A percentile compares a stretch with the other conserved stretches of the same genome.
Conservation (phyloP, 2,888 invertebrate genomes). For the Polyommatus icarus region DNA sequence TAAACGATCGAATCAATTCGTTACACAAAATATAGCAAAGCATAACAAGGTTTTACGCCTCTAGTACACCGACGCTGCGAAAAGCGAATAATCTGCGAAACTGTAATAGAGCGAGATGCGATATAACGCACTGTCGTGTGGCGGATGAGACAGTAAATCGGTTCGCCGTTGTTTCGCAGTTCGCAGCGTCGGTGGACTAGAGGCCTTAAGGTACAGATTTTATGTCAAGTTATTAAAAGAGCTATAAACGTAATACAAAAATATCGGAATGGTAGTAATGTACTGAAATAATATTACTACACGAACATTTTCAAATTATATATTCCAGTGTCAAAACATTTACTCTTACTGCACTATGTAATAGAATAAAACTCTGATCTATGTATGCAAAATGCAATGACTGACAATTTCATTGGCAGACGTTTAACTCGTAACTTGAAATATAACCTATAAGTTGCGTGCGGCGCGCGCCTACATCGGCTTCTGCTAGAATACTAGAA, state of each 20-base stretch:
- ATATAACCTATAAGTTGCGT: slow-evolving; percentile 15
- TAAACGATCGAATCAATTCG: slow-evolving; percentile 12
- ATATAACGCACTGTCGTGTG: too few relatives aligned
- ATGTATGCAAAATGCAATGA: slow-evolving; percentile 9
- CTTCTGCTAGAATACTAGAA: slow-evolving; percentile 48
- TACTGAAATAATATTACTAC: not conserved
- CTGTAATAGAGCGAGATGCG: too few relatives aligned
- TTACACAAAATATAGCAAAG: slow-evolving; percentile 15
- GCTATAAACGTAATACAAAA: not conserved
- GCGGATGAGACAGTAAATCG: too few relatives aligned
- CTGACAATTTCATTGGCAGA: not conserved
- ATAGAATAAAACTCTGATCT: not conserved
- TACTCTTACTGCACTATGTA: not conserved
- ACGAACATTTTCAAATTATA: not conserved
- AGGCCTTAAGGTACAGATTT: slow-evolving; percentile 11
- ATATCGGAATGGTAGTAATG: not conserved
- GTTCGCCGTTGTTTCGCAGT: too few relatives aligned
- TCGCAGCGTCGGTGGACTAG: too few relatives aligned
- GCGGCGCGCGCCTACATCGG: slow-evolving; percentile 25
- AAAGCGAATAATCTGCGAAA: too few relatives aligned
- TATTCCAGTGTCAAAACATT: not conserved
- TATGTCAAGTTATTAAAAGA: slow-evolving; percentile 22
- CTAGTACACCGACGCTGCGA: too few relatives aligned
- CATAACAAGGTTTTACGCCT: not conserved
- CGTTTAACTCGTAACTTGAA: not conserved